Evolutionary conservation across 2,113 vertebrate species (phyloP).

Genomic region (Phyllostomus hastatus): DNA sequence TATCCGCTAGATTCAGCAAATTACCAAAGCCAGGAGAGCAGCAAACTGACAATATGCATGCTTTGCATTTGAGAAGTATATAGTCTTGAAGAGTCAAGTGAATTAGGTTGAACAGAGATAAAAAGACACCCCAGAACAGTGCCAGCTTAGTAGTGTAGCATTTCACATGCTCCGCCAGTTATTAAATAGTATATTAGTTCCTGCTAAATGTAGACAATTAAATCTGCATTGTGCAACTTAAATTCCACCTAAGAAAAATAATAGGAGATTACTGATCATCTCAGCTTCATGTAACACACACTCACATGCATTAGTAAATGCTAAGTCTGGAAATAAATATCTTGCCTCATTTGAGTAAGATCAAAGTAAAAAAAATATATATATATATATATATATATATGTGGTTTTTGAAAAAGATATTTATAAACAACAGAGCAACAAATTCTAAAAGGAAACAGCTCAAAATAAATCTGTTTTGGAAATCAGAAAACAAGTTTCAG

Average conservation of each 20-base stretch:
- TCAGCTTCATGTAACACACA: background rate
- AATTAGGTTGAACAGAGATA: background rate
- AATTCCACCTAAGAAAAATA: background rate
- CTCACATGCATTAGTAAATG: background rate
- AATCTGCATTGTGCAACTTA: background rate
- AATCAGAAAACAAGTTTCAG: background rate
- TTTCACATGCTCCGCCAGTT: background rate
- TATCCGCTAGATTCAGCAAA: background rate
- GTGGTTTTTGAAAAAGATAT: background rate
- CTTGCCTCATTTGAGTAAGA: background rate
- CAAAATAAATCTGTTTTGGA: background rate
- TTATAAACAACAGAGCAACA: background rate
- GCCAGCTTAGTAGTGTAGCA: background rate
- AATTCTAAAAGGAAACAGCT: slow-evolving; percentile 1
- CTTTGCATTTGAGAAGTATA: background rate
- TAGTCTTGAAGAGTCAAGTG: background rate
- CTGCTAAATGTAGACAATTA: background rate
- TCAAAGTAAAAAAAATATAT: background rate
- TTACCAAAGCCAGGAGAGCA: background rate
- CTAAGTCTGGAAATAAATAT: background rate
- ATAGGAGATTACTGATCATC: background rate
- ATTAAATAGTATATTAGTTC: background rate
- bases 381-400: background rate
- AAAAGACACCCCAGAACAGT: background rate
- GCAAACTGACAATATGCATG: background rate